These are phyloP conservation scores for Ancistrus triradiatus DNA, from an alignment of 2,113 vertebrate genomes.

Conservation along the genomic window DNA sequence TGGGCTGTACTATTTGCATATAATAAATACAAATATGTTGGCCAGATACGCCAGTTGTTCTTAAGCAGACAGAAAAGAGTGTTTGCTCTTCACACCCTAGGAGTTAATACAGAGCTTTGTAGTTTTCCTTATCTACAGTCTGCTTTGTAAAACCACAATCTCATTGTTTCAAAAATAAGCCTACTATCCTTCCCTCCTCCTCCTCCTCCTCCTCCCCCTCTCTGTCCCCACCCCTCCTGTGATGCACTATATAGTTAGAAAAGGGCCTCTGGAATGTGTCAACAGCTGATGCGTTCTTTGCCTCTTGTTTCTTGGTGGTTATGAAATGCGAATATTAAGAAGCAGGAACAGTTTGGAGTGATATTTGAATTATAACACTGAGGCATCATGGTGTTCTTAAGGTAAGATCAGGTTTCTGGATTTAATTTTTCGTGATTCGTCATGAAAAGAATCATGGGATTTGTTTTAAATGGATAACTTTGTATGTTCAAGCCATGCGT, in stretches of 20 bases:
- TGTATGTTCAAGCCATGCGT: too few species aligned
- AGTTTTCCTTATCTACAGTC: conserved; percentile 10
- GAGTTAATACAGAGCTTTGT: neutral
- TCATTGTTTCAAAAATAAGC: conserved; percentile 42
- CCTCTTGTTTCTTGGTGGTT: too few species aligned
- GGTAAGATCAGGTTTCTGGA: conserved; percentile 1
- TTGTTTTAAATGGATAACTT: neutral
- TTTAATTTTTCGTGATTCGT: too few species aligned
- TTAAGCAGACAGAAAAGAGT: conserved; percentile 8
- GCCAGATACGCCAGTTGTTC: conserved; percentile 14
- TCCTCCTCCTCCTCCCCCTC: conserved; percentile 1
- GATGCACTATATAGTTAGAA: conserved; percentile 26
- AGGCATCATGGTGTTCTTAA: conserved; percentile 29
- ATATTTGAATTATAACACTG: neutral
- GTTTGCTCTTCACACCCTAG: conserved; percentile 16
- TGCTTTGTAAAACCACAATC: conserved; percentile 17
- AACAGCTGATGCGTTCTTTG: too few species aligned
- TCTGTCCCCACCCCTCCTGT: conserved; percentile 6
- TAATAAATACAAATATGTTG: neutral
- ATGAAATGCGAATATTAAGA: neutral
- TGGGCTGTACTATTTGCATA: neutral
- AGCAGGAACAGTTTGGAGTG: neutral
- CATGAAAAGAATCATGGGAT: neutral
- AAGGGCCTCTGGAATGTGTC: neutral
- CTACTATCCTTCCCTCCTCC: conserved; percentile 2